phyloP scores from a whole-genome alignment of 2,888 invertebrate genomes.

The Sussaba pulchella region DNA sequence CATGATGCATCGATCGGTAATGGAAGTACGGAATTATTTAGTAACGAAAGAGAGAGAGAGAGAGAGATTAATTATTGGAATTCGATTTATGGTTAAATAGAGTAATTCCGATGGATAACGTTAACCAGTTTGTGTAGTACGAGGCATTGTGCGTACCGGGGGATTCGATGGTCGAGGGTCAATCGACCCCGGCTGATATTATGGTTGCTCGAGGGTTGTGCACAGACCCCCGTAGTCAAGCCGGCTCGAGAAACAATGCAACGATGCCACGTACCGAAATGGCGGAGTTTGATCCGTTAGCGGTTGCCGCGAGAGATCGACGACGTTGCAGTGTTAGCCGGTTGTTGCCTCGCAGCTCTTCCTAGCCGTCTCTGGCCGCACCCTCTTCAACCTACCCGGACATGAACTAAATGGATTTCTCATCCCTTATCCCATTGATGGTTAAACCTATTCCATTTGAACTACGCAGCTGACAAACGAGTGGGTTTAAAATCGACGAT shows the following conservation, averaged over 20 bases:
- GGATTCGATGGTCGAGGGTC: slow-evolving; percentile 21
- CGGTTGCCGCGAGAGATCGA: slow-evolving; percentile 22
- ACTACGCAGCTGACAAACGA: slow-evolving; percentile 45
- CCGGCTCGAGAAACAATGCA: slow-evolving; percentile 32
- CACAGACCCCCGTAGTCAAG: not conserved
- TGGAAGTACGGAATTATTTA: too few species aligned
- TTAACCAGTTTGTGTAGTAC: slow-evolving; percentile 39
- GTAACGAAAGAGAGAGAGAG: not conserved
- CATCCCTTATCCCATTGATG: slow-evolving; percentile 52
- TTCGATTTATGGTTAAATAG: slow-evolving; percentile 40
- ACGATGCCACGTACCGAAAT: not conserved
- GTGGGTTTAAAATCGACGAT: slow-evolving; percentile 20
- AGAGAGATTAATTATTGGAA: slow-evolving; percentile 55
- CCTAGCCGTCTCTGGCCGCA: not conserved
- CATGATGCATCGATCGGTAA: too few species aligned
- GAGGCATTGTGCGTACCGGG: not conserved
- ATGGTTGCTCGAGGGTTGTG: slow-evolving; percentile 28
- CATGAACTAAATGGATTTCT: slow-evolving; percentile 57
- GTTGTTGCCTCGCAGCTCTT: slow-evolving; percentile 5
- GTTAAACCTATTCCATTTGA: slow-evolving; percentile 53
- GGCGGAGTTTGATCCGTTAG: not conserved
- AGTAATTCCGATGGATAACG: slow-evolving; percentile 34
- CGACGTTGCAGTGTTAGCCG: not conserved
- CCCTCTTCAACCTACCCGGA: slow-evolving; percentile 15
- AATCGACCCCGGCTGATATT: not conserved